Base-by-base conservation (phyloP, 2,888 invertebrate genomes). In the Nephrotoma appendiculata region DNA sequence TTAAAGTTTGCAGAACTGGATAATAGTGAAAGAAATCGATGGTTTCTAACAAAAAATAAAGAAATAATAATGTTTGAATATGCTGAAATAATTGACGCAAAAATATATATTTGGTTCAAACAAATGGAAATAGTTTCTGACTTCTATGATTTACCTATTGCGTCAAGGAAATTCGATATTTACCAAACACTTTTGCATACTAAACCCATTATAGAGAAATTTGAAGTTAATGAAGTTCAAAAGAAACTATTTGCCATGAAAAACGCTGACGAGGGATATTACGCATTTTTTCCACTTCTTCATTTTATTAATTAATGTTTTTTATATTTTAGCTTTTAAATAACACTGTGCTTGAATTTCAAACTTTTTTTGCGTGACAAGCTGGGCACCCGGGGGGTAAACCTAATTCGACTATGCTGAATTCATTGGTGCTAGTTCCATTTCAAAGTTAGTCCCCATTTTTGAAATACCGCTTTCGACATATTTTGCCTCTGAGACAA, bases 171-270 rank as follows among this genome's bases (percentile, higher is more conserved):
- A 57, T 57, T 57, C 19, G 57, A 57, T 57, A 57, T 57, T 57
- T 57, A 57, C 2, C 57, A 57, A 83, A 83, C 83, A 5, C n/a
- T 11, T 31, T 5, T 83, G 12, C 41, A 83, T 9, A 31, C 83
- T 83, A 41, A 41, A 41, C 5, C 31, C 4, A 41, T 41, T 83
- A 41, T n/a, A 83, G 5, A 83, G 9, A 83, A 83, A 83, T 83
- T 83, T 11, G 83, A 83, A 83, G 9, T 11, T 83, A 83, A 5
- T 83, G 83, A 41, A 41, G n/a, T 31, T 41, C 48, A 48, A 86
- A 86, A 86, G 12, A 86, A 86, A 19, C 52, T 86, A 12, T 86
- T 86, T 86, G 86, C 86, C 19, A 86, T 86, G 41, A 41, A 86
- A 86, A 48, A 86, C 41, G 19, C 45, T 31, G 86, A 86, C 41